A percentile compares a stretch with the other conserved stretches of the same genome.
Conservation (phyloP, 1,140 invertebrate genomes). For the Zaprionus ornatus region DNA sequence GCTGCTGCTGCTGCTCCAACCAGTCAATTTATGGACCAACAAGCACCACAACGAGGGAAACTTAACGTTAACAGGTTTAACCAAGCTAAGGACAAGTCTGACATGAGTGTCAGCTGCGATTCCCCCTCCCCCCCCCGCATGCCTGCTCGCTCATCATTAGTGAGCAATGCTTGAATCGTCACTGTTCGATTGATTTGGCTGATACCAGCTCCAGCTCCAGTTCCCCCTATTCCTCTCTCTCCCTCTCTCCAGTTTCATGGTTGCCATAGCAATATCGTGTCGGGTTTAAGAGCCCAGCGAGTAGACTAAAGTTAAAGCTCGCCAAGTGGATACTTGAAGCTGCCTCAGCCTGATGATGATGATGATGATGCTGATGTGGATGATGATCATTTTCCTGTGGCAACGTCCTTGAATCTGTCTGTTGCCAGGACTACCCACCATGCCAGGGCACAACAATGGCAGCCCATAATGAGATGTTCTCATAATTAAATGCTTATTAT, state of each 20-base stretch:
- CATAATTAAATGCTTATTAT: constrained; percentile 7
- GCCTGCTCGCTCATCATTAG: constrained; percentile 62
- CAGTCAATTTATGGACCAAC: constrained; percentile 57
- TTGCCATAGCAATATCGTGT: constrained; percentile 1
- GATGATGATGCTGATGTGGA: no score
- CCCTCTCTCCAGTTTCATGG: no score
- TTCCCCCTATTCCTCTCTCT: not conserved
- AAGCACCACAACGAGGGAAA: constrained; percentile 53
- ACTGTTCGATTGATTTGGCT: constrained; percentile 56
- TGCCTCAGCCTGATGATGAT: not conserved
- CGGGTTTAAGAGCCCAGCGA: not conserved
- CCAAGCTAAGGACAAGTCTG: constrained; percentile 72
- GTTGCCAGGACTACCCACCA: not conserved
- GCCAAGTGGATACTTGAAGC: constrained; percentile 14
- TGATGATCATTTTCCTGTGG: constrained; percentile 3
- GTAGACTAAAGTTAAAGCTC: constrained; percentile 16
- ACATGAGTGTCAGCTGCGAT: constrained; percentile 51
- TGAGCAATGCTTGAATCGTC: constrained; percentile 68
- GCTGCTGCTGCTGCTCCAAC: constrained; percentile 49
- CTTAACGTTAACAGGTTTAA: constrained; percentile 81
- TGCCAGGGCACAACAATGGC: not conserved
- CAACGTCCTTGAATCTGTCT: constrained; percentile 2
- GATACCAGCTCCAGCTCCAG: constrained; percentile 10
- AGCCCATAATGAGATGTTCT: not conserved
- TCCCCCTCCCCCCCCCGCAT: not conserved